Evolutionary conservation across 2,888 invertebrate species (phyloP), one percentile per base, ranked within the genome.

Genomic region (Dilophus febrilis): DNA sequence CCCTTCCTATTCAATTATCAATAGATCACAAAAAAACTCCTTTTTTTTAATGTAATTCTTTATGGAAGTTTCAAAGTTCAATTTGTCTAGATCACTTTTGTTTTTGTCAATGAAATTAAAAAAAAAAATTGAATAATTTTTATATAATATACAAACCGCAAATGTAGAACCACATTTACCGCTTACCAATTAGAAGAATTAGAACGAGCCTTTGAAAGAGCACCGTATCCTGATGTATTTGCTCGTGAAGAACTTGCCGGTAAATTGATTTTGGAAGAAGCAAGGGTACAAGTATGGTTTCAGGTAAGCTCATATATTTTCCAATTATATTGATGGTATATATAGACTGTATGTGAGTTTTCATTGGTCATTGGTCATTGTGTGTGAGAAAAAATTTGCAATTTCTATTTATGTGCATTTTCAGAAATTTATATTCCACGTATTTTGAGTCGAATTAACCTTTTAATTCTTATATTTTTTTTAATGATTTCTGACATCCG

Each of bases 211-310:
- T 94, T 94, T 55, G 90, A 94, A 57, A 71, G 91, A 28, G 94
- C 92, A 0, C 94, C 94, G 0, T 94, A 94, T 55, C 94, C 94
- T 0, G 94, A 94, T 59, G 91, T 94, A 2, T 92, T 92, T 55
- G 92, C 92, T 2, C 68, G 94, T 42, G 92, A 94, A 59, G 92
- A 92, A 57, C 65, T 94, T 42, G 94, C 94, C 37, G 69, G 90
- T 33, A 87, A 91, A 58, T 69, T 94, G 40, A 84, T 82, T 52
- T 70, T 94, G 18, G 88, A 87, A 51, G 94, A 94, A 50, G 74
- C 74, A 0, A 61, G 75, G 6, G 75, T 75, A 1, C 75, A 75
- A 54, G 63, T 63, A 13, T 63, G 63, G 63, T 63, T 63, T 43
- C 63, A 63, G 46, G 45, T 45, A 17, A 27, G 37, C 7, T 12